These are phyloP conservation scores for human DNA, from an alignment of 2,113 vertebrate species.

Conservation along the genomic window DNA sequence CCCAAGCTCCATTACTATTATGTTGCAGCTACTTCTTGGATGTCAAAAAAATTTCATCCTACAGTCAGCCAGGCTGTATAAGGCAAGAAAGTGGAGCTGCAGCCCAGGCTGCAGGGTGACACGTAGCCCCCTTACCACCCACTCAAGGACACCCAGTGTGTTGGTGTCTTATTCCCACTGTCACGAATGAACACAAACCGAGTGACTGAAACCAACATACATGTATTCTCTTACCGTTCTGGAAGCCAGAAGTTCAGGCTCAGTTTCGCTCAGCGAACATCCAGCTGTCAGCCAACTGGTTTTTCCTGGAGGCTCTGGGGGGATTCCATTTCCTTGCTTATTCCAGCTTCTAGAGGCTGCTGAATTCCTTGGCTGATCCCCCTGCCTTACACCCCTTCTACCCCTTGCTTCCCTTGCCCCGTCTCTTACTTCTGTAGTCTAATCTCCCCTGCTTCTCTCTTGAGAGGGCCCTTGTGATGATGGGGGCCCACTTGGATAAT, in stretches of 20 bases:
- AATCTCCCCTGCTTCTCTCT: not conserved
- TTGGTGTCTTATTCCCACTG: not conserved
- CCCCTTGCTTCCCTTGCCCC: not conserved
- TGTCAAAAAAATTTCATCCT: not conserved
- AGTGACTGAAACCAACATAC: not conserved
- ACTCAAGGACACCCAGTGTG: not conserved
- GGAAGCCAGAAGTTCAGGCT: not conserved
- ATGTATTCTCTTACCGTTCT: not conserved
- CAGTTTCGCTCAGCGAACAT: not conserved
- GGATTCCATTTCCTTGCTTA: not conserved
- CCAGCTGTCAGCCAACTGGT: not conserved
- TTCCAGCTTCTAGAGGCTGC: not conserved
- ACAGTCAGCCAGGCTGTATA: not conserved
- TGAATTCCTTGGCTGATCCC: not conserved
- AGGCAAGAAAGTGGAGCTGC: not conserved
- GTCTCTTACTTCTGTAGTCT: not conserved
- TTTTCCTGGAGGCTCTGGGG: not conserved
- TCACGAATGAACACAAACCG: not conserved
- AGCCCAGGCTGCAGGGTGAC: too few relatives aligned
- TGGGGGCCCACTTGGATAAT: not conserved
- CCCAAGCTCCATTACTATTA: not conserved
- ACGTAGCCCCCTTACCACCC: fast-evolving
- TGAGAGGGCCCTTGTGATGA: too few relatives aligned
- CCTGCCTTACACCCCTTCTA: fast-evolving
- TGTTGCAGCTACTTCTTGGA: too few relatives aligned